Base-by-base conservation (phyloP, 23 tunicate genomes). In the Ciona savignyi region DNA sequence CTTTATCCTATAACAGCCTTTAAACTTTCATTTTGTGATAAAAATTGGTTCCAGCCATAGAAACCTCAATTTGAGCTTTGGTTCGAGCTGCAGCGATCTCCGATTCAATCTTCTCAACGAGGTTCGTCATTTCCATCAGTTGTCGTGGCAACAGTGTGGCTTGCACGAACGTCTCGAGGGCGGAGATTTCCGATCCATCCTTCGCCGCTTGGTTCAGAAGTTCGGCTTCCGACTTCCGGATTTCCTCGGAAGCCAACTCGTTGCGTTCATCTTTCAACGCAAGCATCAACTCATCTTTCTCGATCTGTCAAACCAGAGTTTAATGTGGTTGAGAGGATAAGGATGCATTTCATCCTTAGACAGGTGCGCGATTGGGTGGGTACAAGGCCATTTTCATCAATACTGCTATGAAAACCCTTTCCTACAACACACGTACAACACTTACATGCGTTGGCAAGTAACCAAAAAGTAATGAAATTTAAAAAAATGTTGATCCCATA, bases 121-220 rank as follows among this genome's bases (percentile, higher is more conserved):
- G 72, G 42, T 71, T 78, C 1, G 91, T 85, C 83, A 85, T 83
- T 72, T 91, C 97, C 25, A 63, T 61, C 76, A 91, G 67, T 33
- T 91, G 97, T 24, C 97, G 63, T 0, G 91, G 91, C 22, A 91
- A 80, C 66, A 91, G 60, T 33, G 84, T 74, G 30, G 84, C 81
- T 24, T 79, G 97, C n/a, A 85, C 83, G 56, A 84, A 80, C 64
- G 72, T 70, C 49, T 83, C 89, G 73, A 89, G 27, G 0, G 82
- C 65, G 2, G 65, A 67, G 23, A 29, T 62, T 29, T 32, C 77
- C 2, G 63, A 73, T 22, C 48, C 72, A 64, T 27, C 51, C 65
- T 72, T 72, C 11, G 65, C 75, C 22, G 25, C 61, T 20, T 65
- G 60, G 25, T 30, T 72, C 23, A 15, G 26, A 19, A 60, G 31